phyloP scores from a whole-genome alignment of 2,113 vertebrate species.

The Willisornis vidua region DNA sequence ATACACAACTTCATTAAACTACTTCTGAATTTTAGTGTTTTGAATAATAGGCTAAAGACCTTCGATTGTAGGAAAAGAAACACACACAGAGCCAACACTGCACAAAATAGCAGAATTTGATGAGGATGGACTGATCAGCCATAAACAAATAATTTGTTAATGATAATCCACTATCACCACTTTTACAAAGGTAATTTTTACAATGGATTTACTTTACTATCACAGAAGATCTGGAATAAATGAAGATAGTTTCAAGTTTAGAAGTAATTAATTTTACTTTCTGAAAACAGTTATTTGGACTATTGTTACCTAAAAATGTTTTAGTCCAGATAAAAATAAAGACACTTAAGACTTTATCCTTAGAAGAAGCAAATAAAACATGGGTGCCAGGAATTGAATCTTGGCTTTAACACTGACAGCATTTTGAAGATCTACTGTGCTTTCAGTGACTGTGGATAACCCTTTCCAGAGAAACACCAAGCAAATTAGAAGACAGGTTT shows the following conservation, averaged over 20 bases:
- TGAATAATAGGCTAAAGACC: neutral
- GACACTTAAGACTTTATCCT: neutral
- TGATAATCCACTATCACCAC: neutral
- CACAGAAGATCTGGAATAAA: neutral
- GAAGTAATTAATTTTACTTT: neutral
- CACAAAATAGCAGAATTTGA: constrained; percentile 54
- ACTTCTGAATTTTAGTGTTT: neutral
- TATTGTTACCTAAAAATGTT: neutral
- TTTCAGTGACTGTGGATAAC: neutral
- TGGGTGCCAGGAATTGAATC: neutral
- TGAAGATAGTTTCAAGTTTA: neutral
- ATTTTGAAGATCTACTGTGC: neutral
- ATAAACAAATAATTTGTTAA: neutral
- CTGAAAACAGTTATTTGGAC: neutral
- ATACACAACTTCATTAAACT: neutral
- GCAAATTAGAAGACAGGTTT: accelerated
- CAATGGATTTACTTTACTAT: neutral
- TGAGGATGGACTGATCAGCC: constrained; percentile 43
- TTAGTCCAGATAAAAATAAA: neutral
- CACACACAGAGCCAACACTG: constrained; percentile 23
- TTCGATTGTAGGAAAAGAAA: constrained; percentile 20
- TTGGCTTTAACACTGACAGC: neutral
- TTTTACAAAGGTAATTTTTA: neutral
- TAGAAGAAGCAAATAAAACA: neutral
- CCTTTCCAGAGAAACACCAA: neutral